Percentiles rank a stretch among this genome's conserved stretches.
These are phyloP conservation scores for Philereme transversata DNA, from an alignment of 2,888 invertebrate genomes.

Conservation along the genomic window DNA sequence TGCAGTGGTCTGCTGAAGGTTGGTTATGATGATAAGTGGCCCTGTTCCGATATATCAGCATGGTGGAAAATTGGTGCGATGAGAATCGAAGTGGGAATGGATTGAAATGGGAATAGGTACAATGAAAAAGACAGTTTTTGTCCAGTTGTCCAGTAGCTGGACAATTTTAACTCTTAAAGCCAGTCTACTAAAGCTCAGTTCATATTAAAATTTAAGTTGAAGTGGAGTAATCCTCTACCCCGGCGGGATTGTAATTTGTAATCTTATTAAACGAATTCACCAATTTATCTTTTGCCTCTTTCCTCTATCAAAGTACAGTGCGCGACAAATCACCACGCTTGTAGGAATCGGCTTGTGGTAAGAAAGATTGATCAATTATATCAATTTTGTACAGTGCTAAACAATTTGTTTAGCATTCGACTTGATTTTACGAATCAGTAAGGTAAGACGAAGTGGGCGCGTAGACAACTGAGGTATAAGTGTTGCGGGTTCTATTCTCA, in stretches of 20 bases:
- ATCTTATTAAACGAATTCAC: constrained; percentile 45
- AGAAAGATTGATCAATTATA: background rate
- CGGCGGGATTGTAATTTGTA: constrained; percentile 48
- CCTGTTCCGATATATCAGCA: no score
- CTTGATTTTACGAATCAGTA: no score
- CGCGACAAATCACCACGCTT: constrained; percentile 1
- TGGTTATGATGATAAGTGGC: no score
- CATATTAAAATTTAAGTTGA: background rate
- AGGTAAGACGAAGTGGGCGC: no score
- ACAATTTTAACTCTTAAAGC: background rate
- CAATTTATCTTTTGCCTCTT: constrained; percentile 20
- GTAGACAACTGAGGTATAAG: no score
- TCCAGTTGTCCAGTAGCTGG: no score
- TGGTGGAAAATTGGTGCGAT: no score
- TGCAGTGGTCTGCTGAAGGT: no score
- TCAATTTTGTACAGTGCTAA: background rate
- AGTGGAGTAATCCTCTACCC: constrained; percentile 32
- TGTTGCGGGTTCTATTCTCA: no score
- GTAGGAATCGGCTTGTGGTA: constrained; percentile 1
- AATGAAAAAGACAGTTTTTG: no score
- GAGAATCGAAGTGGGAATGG: no score
- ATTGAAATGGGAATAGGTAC: no score
- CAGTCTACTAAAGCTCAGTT: background rate
- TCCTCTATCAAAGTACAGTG: constrained; percentile 10
- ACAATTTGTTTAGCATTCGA: background rate